Evolutionary conservation across 2,888 invertebrate species (phyloP).

Genomic region (Hemaris fuciformis): DNA sequence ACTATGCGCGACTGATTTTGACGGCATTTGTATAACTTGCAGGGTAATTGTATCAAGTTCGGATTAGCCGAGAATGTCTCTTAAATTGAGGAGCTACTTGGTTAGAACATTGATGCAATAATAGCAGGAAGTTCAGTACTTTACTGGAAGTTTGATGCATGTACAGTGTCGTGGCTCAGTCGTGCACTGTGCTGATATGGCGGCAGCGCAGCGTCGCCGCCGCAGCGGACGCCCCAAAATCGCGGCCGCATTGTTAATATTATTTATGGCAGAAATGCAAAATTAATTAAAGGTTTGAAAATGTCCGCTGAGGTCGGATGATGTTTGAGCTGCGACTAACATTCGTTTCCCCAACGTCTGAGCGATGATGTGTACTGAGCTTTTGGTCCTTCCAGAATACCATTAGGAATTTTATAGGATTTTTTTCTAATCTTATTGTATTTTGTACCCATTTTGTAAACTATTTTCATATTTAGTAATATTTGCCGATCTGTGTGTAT

Average conservation of each 20-base stretch:
- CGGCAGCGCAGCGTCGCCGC: slow-evolving; percentile 50
- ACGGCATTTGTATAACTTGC: too few relatives aligned
- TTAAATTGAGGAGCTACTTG: neutral
- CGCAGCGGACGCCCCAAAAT: slow-evolving; percentile 72
- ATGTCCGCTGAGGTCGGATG: slow-evolving; percentile 70
- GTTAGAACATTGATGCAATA: too few relatives aligned
- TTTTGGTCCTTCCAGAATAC: neutral
- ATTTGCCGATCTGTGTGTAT: slow-evolving; percentile 18
- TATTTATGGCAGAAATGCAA: slow-evolving; percentile 75
- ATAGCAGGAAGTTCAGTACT: neutral
- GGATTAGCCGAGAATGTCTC: too few relatives aligned
- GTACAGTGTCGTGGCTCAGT: slow-evolving; percentile 16
- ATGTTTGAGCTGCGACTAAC: slow-evolving; percentile 40
- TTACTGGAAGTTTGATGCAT: neutral
- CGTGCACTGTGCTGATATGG: slow-evolving; percentile 30
- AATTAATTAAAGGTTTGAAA: slow-evolving; percentile 75
- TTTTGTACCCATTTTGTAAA: neutral
- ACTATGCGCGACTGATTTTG: neutral
- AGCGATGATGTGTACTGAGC: neutral
- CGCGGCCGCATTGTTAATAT: slow-evolving; percentile 71
- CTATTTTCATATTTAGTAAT: neutral
- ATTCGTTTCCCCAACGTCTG: neutral
- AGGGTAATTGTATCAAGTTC: too few relatives aligned
- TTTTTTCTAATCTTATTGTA: neutral
- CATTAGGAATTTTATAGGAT: neutral